Percentiles rank a stretch among this genome's conserved stretches.
phyloP scores from a whole-genome alignment of 2,113 vertebrate species.

The Scophthalmus maximus region DNA sequence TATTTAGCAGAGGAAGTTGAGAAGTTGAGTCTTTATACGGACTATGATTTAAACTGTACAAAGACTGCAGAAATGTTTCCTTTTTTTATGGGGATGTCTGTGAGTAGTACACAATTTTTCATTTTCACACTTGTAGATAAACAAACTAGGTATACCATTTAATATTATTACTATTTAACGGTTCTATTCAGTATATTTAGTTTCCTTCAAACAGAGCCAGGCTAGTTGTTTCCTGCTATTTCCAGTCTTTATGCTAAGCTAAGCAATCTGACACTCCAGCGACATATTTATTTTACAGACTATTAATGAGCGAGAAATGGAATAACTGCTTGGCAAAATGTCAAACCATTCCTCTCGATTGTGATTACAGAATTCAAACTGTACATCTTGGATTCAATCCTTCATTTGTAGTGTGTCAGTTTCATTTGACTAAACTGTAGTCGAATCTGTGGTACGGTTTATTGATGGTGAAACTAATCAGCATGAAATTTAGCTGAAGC shows the following conservation, averaged over 20 bases:
- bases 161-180: too few species aligned
- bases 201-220: not conserved
- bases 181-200: not conserved
- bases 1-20: too few species aligned
- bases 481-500: slow-evolving; percentile 19
- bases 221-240: not conserved
- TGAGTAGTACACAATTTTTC: too few species aligned
- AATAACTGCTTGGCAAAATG: not conserved
- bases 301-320: not conserved
- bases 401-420: not conserved
- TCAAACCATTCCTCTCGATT: not conserved
- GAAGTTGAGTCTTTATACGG: too few species aligned
- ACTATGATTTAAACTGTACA: too few species aligned
- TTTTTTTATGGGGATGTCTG: too few species aligned
- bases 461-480: slow-evolving; percentile 52
- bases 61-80: too few species aligned
- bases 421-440: too few species aligned
- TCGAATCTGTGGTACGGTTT: not conserved
- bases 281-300: not conserved
- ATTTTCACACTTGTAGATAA: too few species aligned
- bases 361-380: not conserved
- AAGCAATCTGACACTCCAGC: not conserved
- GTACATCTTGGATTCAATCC: not conserved
- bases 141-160: too few species aligned
- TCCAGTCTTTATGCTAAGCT: not conserved